A percentile compares a stretch with the other conserved stretches of the same genome.
Conservation (phyloP, 2,113 vertebrate genomes). For the Typhlomys cinereus region DNA sequence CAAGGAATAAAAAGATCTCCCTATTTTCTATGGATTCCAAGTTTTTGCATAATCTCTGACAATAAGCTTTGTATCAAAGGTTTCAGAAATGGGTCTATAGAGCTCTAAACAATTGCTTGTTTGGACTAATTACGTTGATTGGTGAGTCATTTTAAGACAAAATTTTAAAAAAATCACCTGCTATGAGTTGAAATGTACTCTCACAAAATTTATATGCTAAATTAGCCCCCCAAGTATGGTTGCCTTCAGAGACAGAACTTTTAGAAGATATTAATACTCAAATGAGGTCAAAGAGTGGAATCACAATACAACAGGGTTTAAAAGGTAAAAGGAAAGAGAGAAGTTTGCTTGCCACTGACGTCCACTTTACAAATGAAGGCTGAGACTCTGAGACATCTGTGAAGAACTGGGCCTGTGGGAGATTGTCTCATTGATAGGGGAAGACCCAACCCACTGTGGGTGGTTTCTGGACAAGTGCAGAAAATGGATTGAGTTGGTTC, state of each 20-base stretch:
- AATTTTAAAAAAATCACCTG: too few relatives aligned
- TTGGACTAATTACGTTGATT: background rate
- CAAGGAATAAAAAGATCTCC: background rate
- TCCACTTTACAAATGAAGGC: too few relatives aligned
- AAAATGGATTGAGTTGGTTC: too few relatives aligned
- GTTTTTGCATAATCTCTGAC: background rate
- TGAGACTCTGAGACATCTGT: too few relatives aligned
- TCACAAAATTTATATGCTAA: background rate
- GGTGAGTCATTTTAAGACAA: background rate
- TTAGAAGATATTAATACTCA: background rate
- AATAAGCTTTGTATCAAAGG: background rate
- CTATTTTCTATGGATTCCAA: background rate
- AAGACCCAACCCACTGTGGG: too few relatives aligned
- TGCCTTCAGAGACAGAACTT: background rate
- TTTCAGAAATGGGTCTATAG: background rate
- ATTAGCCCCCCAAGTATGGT: rapidly evolving
- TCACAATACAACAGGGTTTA: background rate
- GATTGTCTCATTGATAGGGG: too few relatives aligned
- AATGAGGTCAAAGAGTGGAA: background rate
- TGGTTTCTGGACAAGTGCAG: too few relatives aligned
- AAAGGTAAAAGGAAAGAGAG: background rate
- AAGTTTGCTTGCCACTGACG: too few relatives aligned
- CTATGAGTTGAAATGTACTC: background rate
- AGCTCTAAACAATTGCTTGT: background rate
- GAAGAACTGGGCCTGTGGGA: too few relatives aligned